Evolutionary conservation across 1,140 invertebrate genomes (phyloP), one percentile per base, ranked within the genome.

Genomic region (Drosophila lacertosa): DNA sequence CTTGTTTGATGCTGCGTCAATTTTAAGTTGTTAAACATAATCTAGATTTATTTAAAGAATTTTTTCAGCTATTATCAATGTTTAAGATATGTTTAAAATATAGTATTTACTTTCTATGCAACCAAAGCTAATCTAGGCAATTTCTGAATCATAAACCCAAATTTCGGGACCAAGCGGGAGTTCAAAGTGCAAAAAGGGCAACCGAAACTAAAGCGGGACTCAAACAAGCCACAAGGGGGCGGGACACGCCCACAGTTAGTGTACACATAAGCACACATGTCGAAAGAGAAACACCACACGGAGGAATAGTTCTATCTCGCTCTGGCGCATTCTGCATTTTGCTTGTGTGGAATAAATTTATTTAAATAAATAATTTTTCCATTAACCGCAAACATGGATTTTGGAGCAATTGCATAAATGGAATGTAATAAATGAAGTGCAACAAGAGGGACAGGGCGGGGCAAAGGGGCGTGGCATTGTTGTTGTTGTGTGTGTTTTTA

Each of bases 281-380:
- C 4, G 11, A 35, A 13, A 13, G n/a, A 3, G n/a, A n/a, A 29
- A 24, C 20, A 16, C n/a, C 58, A 13, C 51, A 20, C 7, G 64
- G 35, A n/a, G n/a, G 54, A 60, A n/a, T 50, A 59, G 26, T 57
- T 42, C 44, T 37, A 39, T 64, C 37, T 51, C 47, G 29, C 20
- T 62, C 40, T 55, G n/a, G 40, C 20, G 50, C 40, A 54, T 15
- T 22, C 29, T 48, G 59, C 32, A 54, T 42, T 47, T 40, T 33
- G 67, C 51, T 65, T 58, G 74, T 78, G 79, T 78, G 50, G 63
- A 68, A 83, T 83, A 84, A 78, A 79, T 84, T 76, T 84, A 79
- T 84, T 84, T 84, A 76, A 83, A 84, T 84, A 84, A 84, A 84
- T 84, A 76, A 84, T 84, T 84, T 83, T 84, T 84, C 80, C 80